Base-by-base conservation (phyloP, 2,797 vertebrate species). In the Podarcis siculus region DNA sequence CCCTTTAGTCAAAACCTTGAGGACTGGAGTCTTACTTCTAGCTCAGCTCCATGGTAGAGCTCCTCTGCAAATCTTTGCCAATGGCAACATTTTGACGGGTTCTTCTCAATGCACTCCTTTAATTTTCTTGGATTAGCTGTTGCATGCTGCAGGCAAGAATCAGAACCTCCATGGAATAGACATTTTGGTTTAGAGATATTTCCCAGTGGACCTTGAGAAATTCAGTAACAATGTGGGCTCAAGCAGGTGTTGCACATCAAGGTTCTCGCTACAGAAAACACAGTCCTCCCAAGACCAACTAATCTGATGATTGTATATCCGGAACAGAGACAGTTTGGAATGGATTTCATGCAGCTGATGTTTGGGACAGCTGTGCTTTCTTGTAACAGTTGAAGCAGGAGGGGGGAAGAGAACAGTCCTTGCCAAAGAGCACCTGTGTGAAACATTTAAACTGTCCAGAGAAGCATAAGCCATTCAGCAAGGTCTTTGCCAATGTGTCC, bases 351-450 rank as follows among this genome's bases (percentile, higher is more conserved):
- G 17, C 4, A 32, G 30, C 35, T 82, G n/a, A 83, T 32, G 55
- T 35, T 58, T 23, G n/a, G 23, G 32, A 32, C 87, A 88, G 80
- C 87, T 83, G 81, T 58, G 73, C 25, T 77, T 77, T 45, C 37
- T 23, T 27, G 13, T 58, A 86, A 82, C 8, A 58, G 8, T 10
- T 84, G 25, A 58, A 61, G 2, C 17, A 23, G 37, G n/a, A 4
- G 25, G 8, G 21, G 61, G 7, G 8, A 2, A 32, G 49, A 19
- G 32, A 27, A 1, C 13, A 19, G 25, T 19, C 55, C 67, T 19
- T 39, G 83, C 72, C 49, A 76, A 61, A 76, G 35, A 61, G 71
- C 61, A 42, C 12, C 45, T 73, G 10, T 69, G 30, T 12, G 12
- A 55, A 55, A 3, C 49, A 15, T 55, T 55, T 55, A 55, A 55